phyloP scores from a whole-genome alignment of 2,113 vertebrate species.

The Trematocara macrostoma region DNA sequence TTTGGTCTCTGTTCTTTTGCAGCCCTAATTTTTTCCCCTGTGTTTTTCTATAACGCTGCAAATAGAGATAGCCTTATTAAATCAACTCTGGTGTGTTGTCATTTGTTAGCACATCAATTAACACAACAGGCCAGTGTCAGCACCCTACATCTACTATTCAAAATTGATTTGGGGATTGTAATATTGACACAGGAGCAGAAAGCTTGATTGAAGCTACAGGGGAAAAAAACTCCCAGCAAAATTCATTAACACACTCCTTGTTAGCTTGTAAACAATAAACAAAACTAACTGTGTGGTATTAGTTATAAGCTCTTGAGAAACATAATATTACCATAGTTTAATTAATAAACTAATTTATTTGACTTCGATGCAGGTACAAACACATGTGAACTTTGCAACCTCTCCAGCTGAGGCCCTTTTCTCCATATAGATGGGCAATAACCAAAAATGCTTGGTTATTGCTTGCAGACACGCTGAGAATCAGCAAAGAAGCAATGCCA shows the following conservation, averaged over 20 bases:
- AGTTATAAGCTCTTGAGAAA: not conserved
- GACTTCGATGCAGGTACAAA: not conserved
- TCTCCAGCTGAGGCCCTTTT: not conserved
- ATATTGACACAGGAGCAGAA: not conserved
- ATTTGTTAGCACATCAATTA: conserved; percentile 17
- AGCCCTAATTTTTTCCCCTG: conserved; percentile 11
- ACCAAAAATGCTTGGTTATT: conserved; percentile 1
- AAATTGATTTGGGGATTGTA: not conserved
- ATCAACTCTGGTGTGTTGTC: conserved; percentile 12
- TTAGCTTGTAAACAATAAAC: not conserved
- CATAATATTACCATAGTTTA: not conserved
- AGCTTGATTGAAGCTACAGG: not conserved
- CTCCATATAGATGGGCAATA: conserved; percentile 10
- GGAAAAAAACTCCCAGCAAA: not conserved
- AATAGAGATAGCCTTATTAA: conserved; percentile 25
- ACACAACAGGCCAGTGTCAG: not conserved
- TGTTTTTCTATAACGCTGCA: not conserved
- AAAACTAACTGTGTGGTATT: not conserved
- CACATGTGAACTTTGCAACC: not conserved
- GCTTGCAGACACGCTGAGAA: not conserved
- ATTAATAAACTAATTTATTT: not conserved
- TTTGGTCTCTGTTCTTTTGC: not conserved
- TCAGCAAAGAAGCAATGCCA: conserved; percentile 2
- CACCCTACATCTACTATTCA: not conserved
- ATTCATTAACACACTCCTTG: not conserved